Evolutionary conservation across 2,888 invertebrate species (phyloP).

Genomic region (Pyrrhosoma nymphula): DNA sequence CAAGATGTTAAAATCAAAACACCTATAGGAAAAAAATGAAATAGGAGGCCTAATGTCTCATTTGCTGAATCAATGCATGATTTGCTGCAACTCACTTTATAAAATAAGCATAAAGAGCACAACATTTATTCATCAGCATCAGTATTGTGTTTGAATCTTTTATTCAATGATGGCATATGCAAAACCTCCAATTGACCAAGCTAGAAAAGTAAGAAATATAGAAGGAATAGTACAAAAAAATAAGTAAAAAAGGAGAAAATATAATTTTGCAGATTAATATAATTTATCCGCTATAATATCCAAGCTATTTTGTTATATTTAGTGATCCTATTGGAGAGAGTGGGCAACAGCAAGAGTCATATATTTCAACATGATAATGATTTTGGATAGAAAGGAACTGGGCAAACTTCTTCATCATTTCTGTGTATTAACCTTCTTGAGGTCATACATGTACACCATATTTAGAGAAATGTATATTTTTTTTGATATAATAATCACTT

Average conservation of each 20-base stretch:
- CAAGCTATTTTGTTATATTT: background rate
- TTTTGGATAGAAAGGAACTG: background rate
- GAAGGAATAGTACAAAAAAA: background rate
- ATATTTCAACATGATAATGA: background rate
- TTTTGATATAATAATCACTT: background rate
- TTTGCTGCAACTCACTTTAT: background rate
- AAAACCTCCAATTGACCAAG: background rate
- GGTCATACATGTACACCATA: slow-evolving; percentile 7
- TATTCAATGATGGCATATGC: background rate
- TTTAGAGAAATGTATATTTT: slow-evolving; percentile 26
- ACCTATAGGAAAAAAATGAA: background rate
- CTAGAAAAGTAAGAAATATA: background rate
- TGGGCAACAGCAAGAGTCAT: background rate
- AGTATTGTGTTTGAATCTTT: background rate
- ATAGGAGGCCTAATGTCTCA: background rate
- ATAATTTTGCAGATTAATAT: background rate
- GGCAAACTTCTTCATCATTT: background rate
- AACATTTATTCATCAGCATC: background rate
- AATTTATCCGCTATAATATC: background rate
- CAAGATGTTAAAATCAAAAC: slow-evolving; percentile 8
- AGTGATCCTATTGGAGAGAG: background rate
- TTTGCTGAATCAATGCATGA: background rate
- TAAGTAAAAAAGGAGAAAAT: background rate
- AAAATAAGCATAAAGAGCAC: background rate
- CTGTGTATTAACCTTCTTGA: background rate